Percentiles rank a stretch among this genome's conserved stretches.
These are phyloP conservation scores for Hydrotaea cyrtoneurina DNA, from an alignment of 2,888 invertebrate species.

Conservation along the genomic window DNA sequence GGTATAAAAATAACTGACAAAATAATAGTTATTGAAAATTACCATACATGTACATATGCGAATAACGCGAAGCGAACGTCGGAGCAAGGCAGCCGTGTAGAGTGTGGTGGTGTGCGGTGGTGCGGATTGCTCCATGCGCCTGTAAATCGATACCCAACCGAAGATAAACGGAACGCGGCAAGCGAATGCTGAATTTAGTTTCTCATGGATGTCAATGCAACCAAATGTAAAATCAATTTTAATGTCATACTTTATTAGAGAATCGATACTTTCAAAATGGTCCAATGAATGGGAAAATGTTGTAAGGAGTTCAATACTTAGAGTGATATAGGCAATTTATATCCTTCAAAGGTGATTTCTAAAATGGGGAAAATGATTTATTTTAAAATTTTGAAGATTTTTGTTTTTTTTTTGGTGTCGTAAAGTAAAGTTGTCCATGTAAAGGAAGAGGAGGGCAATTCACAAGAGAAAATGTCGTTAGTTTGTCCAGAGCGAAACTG, in stretches of 20 bases:
- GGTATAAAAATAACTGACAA: constrained; percentile 41
- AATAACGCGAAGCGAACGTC: neutral
- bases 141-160: constrained; percentile 5
- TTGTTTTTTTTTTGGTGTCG: no score
- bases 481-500: no score
- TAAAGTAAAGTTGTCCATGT: no score
- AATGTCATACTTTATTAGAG: constrained; percentile 62
- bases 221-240: constrained; percentile 65
- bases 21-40: constrained; percentile 63
- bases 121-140: constrained; percentile 1
- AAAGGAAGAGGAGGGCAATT: no score
- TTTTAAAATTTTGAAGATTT: no score
- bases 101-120: neutral
- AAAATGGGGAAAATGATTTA: no score
- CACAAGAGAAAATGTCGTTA: no score
- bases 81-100: neutral
- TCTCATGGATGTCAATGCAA: constrained; percentile 64
- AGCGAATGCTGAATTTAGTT: constrained; percentile 37
- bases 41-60: constrained; percentile 49
- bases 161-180: constrained; percentile 15
- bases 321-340: no score
- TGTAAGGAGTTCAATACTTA: no score
- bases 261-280: constrained; percentile 47
- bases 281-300: no score
- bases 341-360: no score